phyloP scores from a whole-genome alignment of 2,797 vertebrate species.

The Syngnathus rostellatus region DNA sequence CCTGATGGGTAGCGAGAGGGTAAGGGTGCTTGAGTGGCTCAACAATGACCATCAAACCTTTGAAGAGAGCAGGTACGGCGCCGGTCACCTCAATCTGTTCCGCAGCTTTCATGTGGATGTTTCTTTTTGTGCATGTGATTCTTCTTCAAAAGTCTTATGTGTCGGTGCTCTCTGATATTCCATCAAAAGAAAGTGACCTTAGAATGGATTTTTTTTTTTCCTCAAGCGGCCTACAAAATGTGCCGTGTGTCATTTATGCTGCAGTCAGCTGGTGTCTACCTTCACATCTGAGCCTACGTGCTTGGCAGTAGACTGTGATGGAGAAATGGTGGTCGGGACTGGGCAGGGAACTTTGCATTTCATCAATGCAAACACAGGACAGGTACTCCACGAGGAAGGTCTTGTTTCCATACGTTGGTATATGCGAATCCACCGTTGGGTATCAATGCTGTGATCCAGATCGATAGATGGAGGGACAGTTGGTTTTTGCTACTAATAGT shows the following conservation, averaged over 20 bases:
- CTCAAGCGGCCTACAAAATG: not conserved
- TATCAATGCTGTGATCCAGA: not conserved
- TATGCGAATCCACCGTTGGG: too few relatives aligned
- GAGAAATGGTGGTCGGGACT: constrained; percentile 70
- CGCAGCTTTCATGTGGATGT: not conserved
- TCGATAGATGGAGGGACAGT: not conserved
- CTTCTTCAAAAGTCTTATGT: too few relatives aligned
- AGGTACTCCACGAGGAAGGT: constrained; percentile 50
- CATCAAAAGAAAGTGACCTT: not conserved
- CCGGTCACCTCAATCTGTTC: too few relatives aligned
- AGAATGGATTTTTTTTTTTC: too few relatives aligned
- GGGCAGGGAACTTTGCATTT: constrained; percentile 71
- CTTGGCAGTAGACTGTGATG: constrained; percentile 60
- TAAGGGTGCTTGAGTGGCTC: constrained; percentile 48
- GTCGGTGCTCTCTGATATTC: too few relatives aligned
- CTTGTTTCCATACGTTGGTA: too few relatives aligned
- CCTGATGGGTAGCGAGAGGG: constrained; percentile 37
- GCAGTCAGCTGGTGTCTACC: constrained; percentile 60
- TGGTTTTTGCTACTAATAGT: too few relatives aligned
- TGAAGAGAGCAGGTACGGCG: constrained; percentile 42
- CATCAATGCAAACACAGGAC: constrained; percentile 68
- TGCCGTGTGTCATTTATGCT: not conserved
- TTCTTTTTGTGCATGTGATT: too few relatives aligned
- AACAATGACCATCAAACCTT: constrained; percentile 43
- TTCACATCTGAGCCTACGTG: constrained; percentile 61